Percentiles rank a stretch among this genome's conserved stretches.
Conservation (phyloP, 2,888 invertebrate species). For the Mimachlamys varia region DNA sequence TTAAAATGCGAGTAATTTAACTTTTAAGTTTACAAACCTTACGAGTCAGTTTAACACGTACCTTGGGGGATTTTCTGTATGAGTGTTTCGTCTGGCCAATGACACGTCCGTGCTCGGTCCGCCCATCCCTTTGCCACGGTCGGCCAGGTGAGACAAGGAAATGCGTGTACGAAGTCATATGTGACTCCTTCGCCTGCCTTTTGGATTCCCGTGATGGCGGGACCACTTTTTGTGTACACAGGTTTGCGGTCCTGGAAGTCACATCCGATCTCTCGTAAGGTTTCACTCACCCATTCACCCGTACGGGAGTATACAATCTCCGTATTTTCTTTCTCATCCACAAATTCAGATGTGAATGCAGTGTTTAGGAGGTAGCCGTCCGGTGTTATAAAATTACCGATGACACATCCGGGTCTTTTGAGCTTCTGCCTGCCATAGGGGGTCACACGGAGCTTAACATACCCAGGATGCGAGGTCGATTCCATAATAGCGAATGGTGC, state of each 20-base stretch:
- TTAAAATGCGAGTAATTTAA: too few relatives aligned
- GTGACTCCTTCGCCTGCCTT: slow-evolving; percentile 50
- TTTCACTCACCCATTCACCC: slow-evolving; percentile 18
- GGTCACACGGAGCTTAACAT: slow-evolving; percentile 53
- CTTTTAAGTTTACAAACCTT: background rate
- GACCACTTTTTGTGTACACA: slow-evolving; percentile 49
- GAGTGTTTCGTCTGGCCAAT: slow-evolving; percentile 49
- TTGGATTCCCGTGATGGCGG: slow-evolving; percentile 50
- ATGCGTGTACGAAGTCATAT: slow-evolving; percentile 57
- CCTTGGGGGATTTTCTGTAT: slow-evolving; percentile 48
- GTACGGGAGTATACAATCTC: background rate
- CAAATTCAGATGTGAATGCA: background rate
- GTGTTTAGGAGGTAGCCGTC: slow-evolving; percentile 50
- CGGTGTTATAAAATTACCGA: slow-evolving; percentile 42
- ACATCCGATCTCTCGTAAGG: slow-evolving; percentile 39
- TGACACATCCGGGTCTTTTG: slow-evolving; percentile 32
- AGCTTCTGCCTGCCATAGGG: slow-evolving; percentile 47
- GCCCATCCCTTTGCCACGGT: slow-evolving; percentile 54
- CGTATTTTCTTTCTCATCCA: background rate
- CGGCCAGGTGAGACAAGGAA: slow-evolving; percentile 56
- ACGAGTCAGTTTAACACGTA: background rate
- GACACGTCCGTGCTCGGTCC: slow-evolving; percentile 48
- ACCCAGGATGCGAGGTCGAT: slow-evolving; percentile 44
- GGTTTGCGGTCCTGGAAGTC: slow-evolving; percentile 40
- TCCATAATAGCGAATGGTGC: slow-evolving; percentile 47